Percentiles rank a stretch among this genome's conserved stretches.
phyloP scores from a whole-genome alignment of 2,797 vertebrate genomes.

The Sebastes kiyomatsui region DNA sequence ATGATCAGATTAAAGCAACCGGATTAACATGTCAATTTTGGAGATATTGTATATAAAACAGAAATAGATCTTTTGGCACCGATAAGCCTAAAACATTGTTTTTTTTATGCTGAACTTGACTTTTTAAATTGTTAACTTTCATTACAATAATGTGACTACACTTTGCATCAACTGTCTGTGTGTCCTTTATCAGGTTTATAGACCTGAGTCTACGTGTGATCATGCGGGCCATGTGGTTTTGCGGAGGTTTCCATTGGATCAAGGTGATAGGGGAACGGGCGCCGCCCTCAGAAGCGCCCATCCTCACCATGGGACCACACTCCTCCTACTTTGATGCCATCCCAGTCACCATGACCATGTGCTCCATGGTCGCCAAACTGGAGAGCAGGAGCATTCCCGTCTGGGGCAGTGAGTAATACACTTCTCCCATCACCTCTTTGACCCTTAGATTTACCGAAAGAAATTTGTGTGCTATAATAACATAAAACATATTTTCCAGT shows the following conservation, averaged over 20 bases:
- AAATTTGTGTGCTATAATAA: background rate
- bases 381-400: conserved; percentile 95
- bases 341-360: conserved; percentile 95
- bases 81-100: background rate
- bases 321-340: conserved; percentile 97
- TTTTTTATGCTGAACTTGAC: background rate
- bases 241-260: conserved; percentile 94
- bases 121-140: background rate
- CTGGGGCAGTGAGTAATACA: conserved; percentile 92
- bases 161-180: background rate
- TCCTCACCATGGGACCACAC: conserved; percentile 92
- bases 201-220: conserved; percentile 87
- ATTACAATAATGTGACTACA: background rate
- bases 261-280: conserved; percentile 90
- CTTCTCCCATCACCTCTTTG: background rate
- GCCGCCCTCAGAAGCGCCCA: conserved; percentile 86
- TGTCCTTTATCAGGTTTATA: conserved; percentile 76
- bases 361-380: conserved; percentile 94
- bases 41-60: background rate
- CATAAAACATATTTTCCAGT: background rate
- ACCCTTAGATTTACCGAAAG: background rate
- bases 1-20: background rate
- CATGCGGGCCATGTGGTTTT: conserved; percentile 97
- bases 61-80: background rate
- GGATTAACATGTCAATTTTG: background rate